phyloP scores from a whole-genome alignment of 1,140 invertebrate genomes.

The Coboldia fuscipes region DNA sequence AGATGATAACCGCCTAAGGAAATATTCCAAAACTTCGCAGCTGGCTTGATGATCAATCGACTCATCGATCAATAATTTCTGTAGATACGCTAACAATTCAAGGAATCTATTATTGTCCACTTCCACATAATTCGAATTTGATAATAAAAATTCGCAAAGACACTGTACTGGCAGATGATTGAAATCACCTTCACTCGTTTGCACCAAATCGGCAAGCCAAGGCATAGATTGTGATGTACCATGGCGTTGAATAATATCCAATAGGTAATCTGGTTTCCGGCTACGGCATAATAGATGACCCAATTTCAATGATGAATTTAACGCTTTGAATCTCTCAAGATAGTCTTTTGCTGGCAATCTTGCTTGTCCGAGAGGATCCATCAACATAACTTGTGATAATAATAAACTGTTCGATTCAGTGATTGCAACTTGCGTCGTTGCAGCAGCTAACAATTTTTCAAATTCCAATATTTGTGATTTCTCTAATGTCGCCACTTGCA shows the following conservation, averaged over 20 bases:
- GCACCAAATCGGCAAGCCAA: constrained; percentile 86
- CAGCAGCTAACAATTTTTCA: constrained; percentile 79
- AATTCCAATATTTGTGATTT: constrained; percentile 75
- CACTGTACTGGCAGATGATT: constrained; percentile 70
- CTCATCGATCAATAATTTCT: constrained; percentile 36
- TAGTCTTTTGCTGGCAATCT: constrained; percentile 43
- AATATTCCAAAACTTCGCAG: constrained; percentile 79
- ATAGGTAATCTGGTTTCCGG: constrained; percentile 73
- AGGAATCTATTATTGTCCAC: constrained; percentile 23
- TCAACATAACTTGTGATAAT: constrained; percentile 56
- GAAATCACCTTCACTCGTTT: constrained; percentile 54
- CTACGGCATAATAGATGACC: constrained; percentile 81
- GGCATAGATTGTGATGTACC: constrained; percentile 85
- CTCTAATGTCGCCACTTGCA: constrained; percentile 40
- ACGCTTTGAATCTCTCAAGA: constrained; percentile 56
- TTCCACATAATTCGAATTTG: constrained; percentile 26
- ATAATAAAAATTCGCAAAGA: constrained; percentile 85
- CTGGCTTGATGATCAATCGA: constrained; percentile 34
- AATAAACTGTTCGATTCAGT: constrained; percentile 78
- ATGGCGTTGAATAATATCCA: constrained; percentile 79
- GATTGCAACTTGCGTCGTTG: constrained; percentile 63
- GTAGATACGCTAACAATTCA: constrained; percentile 57
- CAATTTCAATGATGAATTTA: constrained; percentile 59
- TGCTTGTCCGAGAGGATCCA: constrained; percentile 65
- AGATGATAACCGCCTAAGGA: constrained; percentile 66